Evolutionary conservation across 2,888 invertebrate species (phyloP), one percentile per base, ranked within the genome.

Genomic region (Quadroppia sp.): DNA sequence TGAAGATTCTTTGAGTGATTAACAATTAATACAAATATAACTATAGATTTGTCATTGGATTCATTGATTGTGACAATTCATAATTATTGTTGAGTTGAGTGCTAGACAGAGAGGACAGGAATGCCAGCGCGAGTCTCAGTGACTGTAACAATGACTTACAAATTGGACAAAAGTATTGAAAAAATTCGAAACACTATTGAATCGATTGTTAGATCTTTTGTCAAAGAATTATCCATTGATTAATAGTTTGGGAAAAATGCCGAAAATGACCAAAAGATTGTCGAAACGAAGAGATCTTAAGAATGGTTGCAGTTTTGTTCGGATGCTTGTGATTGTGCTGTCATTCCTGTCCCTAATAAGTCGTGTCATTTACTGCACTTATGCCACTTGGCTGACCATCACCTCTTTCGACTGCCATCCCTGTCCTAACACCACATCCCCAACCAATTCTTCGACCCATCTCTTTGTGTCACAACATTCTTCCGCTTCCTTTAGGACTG

Each of bases 321-420:
- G 56, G 11, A 28, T 59, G 13, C 28, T 59, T 30, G 56, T 59
- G 28, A 59, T 59, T 59, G 30, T 59, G 9, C 40, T 64, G 6
- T 64, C 64, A 36, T 64, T 64, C 20, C n/a, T 64, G 20, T 64
- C 64, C n/a, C 25, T 64, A 20, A 36, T 64, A 2, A 36, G 36
- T 64, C 32, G 64, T 20, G n/a, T 64, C n/a, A 64, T 64, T 20
- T 64, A 64, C 30, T 6, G 36, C 30, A 64, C 64, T 30, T 64
- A n/a, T 36, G 64, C 64, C 40, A 64, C 36, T 64, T 64, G 64
- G 64, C 40, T 64, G 2, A 40, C 40, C 4, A 30, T 64, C 64
- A 64, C 64, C 20, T 36, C 64, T 20, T 36, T 64, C 36, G 64
- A 64, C 17, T 64, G 64, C 30, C 4, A n/a, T 64, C 64, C 64